phyloP scores from a whole-genome alignment of 2,888 invertebrate species.

The Pyrrhia umbra region DNA sequence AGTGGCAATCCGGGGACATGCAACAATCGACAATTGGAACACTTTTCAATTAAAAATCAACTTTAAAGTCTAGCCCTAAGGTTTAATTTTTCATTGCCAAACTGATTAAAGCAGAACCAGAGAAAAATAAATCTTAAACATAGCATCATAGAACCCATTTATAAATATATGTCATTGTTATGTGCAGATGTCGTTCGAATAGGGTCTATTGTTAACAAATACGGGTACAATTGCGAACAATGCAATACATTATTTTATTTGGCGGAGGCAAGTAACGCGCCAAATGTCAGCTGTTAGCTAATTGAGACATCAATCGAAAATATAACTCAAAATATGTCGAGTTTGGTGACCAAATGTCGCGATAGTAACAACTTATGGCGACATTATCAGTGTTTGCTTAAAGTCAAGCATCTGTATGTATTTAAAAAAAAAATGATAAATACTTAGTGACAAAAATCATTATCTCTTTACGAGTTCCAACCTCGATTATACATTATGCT shows the following conservation, averaged over 20 bases:
- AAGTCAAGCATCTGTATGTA: neutral
- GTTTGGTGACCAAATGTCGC: constrained; percentile 64
- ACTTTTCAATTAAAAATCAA: constrained; percentile 42
- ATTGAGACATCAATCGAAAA: constrained; percentile 79
- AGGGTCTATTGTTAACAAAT: constrained; percentile 87
- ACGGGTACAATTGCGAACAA: constrained; percentile 87
- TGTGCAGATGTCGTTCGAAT: constrained; percentile 80
- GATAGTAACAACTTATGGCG: constrained; percentile 16
- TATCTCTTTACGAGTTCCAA: too few species aligned
- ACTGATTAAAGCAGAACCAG: constrained; percentile 8
- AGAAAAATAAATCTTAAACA: constrained; percentile 49
- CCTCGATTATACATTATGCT: too few species aligned
- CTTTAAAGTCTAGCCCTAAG: constrained; percentile 11
- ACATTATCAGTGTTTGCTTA: neutral
- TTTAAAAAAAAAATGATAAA: neutral
- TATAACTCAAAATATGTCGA: constrained; percentile 69
- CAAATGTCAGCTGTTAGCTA: constrained; percentile 87
- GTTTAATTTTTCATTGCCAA: constrained; percentile 14
- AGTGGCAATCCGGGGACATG: constrained; percentile 79
- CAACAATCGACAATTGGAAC: constrained; percentile 67
- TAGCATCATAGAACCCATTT: constrained; percentile 29
- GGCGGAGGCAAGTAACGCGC: constrained; percentile 77
- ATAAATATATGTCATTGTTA: constrained; percentile 13
- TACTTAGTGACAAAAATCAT: too few species aligned
- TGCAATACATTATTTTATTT: constrained; percentile 85